These are phyloP conservation scores for Epinotia nisella DNA, from an alignment of 2,888 invertebrate genomes.

Conservation along the genomic window DNA sequence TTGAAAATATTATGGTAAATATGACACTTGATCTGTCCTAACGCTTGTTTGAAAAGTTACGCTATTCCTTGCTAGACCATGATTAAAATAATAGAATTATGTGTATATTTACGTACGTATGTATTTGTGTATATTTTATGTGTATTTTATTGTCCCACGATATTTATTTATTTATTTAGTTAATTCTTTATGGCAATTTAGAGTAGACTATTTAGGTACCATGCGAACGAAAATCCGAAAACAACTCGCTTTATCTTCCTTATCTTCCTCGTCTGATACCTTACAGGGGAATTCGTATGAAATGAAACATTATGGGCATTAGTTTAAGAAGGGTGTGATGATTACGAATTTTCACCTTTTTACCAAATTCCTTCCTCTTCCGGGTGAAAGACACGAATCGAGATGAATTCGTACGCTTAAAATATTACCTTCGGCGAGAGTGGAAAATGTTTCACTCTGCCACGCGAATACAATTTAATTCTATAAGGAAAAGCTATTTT, in stretches of 20 bases:
- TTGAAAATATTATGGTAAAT: too few species aligned
- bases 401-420: conserved; percentile 36
- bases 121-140: too few species aligned
- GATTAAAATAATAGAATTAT: too few species aligned
- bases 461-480: conserved; percentile 23
- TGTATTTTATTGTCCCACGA: too few species aligned
- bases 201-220: too few species aligned
- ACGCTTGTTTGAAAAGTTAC: too few species aligned
- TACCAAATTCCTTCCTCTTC: conserved; percentile 30
- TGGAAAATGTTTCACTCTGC: conserved; percentile 13
- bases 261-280: neutral
- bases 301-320: conserved; percentile 26
- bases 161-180: too few species aligned
- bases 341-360: conserved; percentile 35
- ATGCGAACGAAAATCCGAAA: neutral
- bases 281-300: conserved; percentile 8
- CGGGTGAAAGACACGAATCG: conserved; percentile 23
- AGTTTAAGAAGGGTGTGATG: conserved; percentile 30
- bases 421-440: conserved; percentile 12
- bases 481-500: conserved; percentile 15
- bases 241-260: neutral
- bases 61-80: too few species aligned
- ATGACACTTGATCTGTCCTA: too few species aligned
- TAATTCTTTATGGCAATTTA: neutral
- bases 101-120: too few species aligned